Evolutionary conservation across 2,888 invertebrate species (phyloP).

Genomic region (Sarcophaga carnaria): DNA sequence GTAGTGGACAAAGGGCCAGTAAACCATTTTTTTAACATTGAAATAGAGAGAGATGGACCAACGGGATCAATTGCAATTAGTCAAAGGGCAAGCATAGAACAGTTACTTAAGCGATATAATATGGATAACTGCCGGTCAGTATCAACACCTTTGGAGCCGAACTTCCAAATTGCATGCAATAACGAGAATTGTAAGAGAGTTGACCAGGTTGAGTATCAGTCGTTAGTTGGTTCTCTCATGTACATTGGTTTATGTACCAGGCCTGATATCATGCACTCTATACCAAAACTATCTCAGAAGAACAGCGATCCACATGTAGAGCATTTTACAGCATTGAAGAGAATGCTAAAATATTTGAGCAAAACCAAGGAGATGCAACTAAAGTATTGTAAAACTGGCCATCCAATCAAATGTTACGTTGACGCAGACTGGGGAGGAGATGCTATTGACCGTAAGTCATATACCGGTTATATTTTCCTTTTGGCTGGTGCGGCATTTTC

Average conservation of each 20-base stretch:
- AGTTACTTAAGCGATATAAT: conserved; percentile 16
- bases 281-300: conserved; percentile 17
- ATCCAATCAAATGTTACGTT: neutral
- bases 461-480: neutral
- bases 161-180: conserved; percentile 12
- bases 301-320: conserved; percentile 19
- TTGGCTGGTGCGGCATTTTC: neutral
- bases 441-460: conserved; percentile 1
- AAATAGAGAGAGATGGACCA: conserved; percentile 46
- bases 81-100: conserved; percentile 16
- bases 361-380: neutral
- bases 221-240: conserved; percentile 22
- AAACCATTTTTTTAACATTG: conserved; percentile 37
- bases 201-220: neutral
- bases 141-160: conserved; percentile 18
- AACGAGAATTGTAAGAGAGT: neutral
- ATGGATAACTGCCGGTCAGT: conserved; percentile 47
- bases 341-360: neutral
- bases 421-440: conserved; percentile 18
- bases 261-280: conserved; percentile 29
- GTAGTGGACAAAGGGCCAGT: conserved; percentile 35
- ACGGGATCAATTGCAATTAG: conserved; percentile 34
- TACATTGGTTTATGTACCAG: conserved; percentile 31
- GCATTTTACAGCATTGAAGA: conserved; percentile 7
- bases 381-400: neutral